Conservation (phyloP, 2,113 vertebrate species). For the Corythornis cristatus region DNA sequence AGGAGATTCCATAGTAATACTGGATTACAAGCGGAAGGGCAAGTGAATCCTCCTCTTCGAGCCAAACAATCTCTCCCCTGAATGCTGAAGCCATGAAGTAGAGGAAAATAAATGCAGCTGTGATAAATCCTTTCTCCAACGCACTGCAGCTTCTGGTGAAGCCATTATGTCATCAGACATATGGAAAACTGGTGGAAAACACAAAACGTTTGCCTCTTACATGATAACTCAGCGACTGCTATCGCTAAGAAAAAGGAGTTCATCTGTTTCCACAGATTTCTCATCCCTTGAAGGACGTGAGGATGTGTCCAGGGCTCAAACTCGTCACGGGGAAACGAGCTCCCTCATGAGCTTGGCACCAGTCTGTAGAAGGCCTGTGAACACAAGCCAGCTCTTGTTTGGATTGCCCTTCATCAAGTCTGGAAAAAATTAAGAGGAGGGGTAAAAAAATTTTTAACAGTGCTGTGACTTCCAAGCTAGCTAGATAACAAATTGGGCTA, state of each 20-base stretch:
- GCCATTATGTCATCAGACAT: conserved; percentile 36
- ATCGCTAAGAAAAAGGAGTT: conserved; percentile 38
- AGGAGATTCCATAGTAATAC: conserved; percentile 62
- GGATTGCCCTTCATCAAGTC: conserved; percentile 6
- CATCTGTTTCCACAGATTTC: conserved; percentile 51
- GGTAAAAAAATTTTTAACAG: conserved; percentile 20
- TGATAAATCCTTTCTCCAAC: conserved; percentile 43
- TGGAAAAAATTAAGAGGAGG: conserved; percentile 38
- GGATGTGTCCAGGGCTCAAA: conserved; percentile 43
- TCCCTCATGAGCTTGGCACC: conserved; percentile 19
- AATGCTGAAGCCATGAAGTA: conserved; percentile 43
- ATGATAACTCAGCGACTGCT: conserved; percentile 18
- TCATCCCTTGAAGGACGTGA: conserved; percentile 5
- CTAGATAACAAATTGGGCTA: conserved; percentile 42
- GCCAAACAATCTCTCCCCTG: neutral
- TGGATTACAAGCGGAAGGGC: conserved; percentile 62
- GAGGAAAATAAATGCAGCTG: conserved; percentile 58
- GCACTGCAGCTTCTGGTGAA: conserved; percentile 45
- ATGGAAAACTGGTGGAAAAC: conserved; percentile 48
- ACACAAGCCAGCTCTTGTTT: conserved; percentile 49
- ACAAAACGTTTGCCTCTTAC: conserved; percentile 20
- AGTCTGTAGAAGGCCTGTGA: conserved; percentile 6
- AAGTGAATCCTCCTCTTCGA: conserved; percentile 50
- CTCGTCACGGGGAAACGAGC: neutral
- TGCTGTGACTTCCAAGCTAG: conserved; percentile 33